A percentile compares a stretch with the other conserved stretches of the same genome.
Conservation (phyloP, 2,888 invertebrate genomes). For the Acanthoscelides obtectus region DNA sequence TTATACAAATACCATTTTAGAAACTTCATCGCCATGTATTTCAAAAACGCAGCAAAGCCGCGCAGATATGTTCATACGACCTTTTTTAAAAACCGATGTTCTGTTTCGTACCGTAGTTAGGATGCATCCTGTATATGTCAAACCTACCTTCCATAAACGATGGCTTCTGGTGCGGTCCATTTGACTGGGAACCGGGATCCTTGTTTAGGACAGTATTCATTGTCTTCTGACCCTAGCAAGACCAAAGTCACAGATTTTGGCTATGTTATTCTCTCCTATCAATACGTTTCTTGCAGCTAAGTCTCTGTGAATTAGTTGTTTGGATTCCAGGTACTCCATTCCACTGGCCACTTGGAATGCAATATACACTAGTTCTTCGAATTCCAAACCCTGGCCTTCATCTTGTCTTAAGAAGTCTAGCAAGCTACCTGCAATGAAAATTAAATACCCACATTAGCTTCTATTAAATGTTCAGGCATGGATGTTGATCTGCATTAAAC, state of each 20-base stretch:
- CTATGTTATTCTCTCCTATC: constrained; percentile 71
- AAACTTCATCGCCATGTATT: too few relatives aligned
- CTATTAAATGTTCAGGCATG: too few relatives aligned
- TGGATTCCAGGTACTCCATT: constrained; percentile 91
- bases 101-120: too few relatives aligned
- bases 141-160: constrained; percentile 57
- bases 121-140: too few relatives aligned
- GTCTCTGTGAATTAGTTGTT: constrained; percentile 92
- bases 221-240: constrained; percentile 93
- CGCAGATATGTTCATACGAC: too few relatives aligned
- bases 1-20: too few relatives aligned
- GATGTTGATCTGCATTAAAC: too few relatives aligned
- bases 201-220: constrained; percentile 94
- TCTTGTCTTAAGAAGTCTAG: constrained; percentile 88
- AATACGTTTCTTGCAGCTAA: constrained; percentile 92
- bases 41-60: too few relatives aligned
- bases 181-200: constrained; percentile 97
- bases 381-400: constrained; percentile 79
- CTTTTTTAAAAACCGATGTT: too few relatives aligned
- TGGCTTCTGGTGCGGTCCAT: constrained; percentile 97
- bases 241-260: constrained; percentile 87
- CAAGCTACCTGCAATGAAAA: constrained; percentile 61
- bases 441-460: too few relatives aligned
- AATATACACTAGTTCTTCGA: constrained; percentile 91
- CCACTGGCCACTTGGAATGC: constrained; percentile 93